Evolutionary conservation across 2,113 vertebrate species (phyloP).

Genomic region (Mirza zaza): DNA sequence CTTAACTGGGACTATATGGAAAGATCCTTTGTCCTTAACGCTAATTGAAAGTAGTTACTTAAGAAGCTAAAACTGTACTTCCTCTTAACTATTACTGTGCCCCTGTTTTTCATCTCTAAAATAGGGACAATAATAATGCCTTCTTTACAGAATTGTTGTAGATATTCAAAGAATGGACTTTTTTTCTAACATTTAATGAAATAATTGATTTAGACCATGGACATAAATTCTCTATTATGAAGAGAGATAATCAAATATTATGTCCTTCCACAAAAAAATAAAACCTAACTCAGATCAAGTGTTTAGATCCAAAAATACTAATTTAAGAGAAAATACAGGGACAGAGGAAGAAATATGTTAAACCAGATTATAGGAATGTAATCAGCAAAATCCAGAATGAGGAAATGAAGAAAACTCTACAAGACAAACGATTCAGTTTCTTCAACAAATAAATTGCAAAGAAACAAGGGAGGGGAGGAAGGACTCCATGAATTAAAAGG

Average conservation of each 20-base stretch:
- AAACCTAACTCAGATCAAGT: slow-evolving; percentile 4
- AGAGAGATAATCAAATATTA: not conserved
- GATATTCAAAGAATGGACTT: not conserved
- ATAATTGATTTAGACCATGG: not conserved
- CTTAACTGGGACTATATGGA: not conserved
- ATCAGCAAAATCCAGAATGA: not conserved
- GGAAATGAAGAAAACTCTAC: not conserved
- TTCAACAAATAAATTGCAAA: not conserved
- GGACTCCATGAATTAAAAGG: not conserved
- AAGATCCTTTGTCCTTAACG: not conserved
- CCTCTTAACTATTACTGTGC: not conserved
- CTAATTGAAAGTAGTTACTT: not conserved
- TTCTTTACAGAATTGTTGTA: not conserved
- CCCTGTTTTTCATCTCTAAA: not conserved
- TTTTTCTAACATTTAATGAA: not conserved
- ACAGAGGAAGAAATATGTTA: not conserved
- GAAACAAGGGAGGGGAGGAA: not conserved
- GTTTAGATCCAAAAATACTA: not conserved
- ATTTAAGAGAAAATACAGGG: not conserved
- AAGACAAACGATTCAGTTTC: not conserved
- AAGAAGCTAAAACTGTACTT: not conserved
- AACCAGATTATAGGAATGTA: not conserved
- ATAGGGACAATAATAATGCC: not conserved
- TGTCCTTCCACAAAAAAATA: not conserved
- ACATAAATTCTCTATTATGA: not conserved